Base-by-base conservation (phyloP, 2,888 invertebrate species). In the Apotomis turbidana region DNA sequence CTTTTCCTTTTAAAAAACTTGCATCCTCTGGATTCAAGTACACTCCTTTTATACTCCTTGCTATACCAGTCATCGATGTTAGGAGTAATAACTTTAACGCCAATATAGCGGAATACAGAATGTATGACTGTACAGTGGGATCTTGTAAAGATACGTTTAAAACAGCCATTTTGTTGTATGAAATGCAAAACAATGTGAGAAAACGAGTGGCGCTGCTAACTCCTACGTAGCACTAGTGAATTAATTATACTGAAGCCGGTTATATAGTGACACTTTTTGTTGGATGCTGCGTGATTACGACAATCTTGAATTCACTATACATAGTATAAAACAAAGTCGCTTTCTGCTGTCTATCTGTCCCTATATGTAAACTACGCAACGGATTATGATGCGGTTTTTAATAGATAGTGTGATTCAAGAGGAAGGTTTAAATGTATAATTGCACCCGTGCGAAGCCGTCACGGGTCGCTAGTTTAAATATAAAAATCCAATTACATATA, bases 1-100 rank as follows among this genome's bases (percentile, higher is more conserved):
- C 84, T 73, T 88, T 88, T 3, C 84, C 80, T 66, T 87, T 71
- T 3, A 54, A 12, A 6, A 10, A n/a, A 5, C 3, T 67, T 0
- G 76, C 95, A 41, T 71, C 71, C 38, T 71, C 71, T 27, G 71
- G 71, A 36, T 71, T 71, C 13, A 61, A 61, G 67, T 51, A 71
- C 57, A 52, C 67, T 52, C 61, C 67, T 94, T 85, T 61, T 44
- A 15, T 13, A 6, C 51, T 6, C n/a, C 70, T 57, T 59, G 46
- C 62, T 13, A 71, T 38, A 44, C 68, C 68, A 5, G 74, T 75
- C 15, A 68, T 13, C 12, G 41, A 3, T 1, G 66, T 63, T 27
- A 75, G 12, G 5, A 55, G 2, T 41, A 75, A 4, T 51, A 75
- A 52, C 68, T 75, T 75, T 51, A 75, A 41, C 9, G 74, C 73